Evolutionary conservation across 2,888 invertebrate species (phyloP).

Genomic region (Apodemia zela): DNA sequence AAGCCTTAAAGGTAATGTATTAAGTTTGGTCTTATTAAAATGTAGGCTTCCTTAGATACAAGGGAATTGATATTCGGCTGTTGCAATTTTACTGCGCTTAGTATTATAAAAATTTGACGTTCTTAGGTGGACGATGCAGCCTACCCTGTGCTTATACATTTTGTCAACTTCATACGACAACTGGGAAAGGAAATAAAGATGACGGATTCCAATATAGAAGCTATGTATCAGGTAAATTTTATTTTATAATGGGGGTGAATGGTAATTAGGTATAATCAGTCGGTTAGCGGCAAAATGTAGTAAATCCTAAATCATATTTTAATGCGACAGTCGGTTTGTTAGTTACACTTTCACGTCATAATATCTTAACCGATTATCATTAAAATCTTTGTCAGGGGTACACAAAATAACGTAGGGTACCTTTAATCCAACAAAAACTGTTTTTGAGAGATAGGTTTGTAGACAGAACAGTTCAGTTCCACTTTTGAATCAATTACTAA

Average conservation of each 20-base stretch:
- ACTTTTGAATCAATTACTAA: too few relatives aligned
- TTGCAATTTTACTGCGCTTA: constrained; percentile 1
- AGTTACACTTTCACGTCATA: not conserved
- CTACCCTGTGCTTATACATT: constrained; percentile 11
- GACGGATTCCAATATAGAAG: constrained; percentile 1
- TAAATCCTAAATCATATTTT: not conserved
- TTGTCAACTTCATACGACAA: constrained; percentile 8
- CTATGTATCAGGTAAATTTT: not conserved
- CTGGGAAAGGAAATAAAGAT: constrained; percentile 8
- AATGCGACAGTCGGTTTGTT: not conserved
- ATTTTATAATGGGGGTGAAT: not conserved
- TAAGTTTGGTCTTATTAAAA: too few relatives aligned
- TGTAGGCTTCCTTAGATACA: not conserved
- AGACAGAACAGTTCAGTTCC: too few relatives aligned
- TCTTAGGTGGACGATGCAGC: constrained; percentile 15
- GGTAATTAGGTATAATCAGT: not conserved
- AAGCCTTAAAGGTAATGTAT: not conserved
- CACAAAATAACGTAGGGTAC: too few relatives aligned
- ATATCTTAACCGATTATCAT: too few relatives aligned
- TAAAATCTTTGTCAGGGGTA: too few relatives aligned
- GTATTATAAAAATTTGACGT: constrained; percentile 15
- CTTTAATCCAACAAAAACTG: too few relatives aligned
- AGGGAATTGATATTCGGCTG: not conserved
- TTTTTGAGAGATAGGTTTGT: too few relatives aligned
- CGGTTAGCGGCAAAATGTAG: not conserved